Base-by-base conservation (phyloP, 2,113 vertebrate genomes). In the Scomber colias region DNA sequence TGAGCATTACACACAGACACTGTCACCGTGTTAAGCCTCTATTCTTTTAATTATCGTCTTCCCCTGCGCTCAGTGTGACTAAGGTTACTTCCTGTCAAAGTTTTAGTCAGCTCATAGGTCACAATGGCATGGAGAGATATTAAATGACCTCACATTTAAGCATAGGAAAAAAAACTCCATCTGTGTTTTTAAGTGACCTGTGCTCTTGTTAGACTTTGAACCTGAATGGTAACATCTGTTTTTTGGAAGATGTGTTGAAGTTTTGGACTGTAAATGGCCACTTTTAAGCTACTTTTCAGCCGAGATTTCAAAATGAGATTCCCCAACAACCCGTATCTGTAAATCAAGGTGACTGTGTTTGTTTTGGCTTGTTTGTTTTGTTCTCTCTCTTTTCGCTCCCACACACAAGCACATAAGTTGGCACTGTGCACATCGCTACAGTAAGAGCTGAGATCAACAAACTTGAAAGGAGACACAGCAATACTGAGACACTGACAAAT, bases 1-100 rank as follows among this genome's bases (percentile, higher is more conserved):
- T 85, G 84, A 89, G 77, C 63, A 30, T 45, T 49, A 65, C 62
- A 70, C 71, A 63, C 19, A 5, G 65, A 56, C 3, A 21, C 35
- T 30, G 67, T 44, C 75, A 13, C 74, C 45, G 16, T 0, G 57
- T 63, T 74, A 65, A 72, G 65, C 64, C 55, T 68, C 64, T 17
- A 1, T 76, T 85, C 64, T 56, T 64, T 84, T 84, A 64, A 83
- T 86, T 65, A 79, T 65, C 56, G 40, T 24, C 44, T 45, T 3
- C 59, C 2, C 0, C 49, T 59, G 44, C n/a, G 12, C 31, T 66
- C 44, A 61, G 30, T 15, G 50, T 45, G 45, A 71, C 75, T 60
- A 49, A 68, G 79, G 50, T 59, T 30, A 30, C 44, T 46, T 81
- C 69, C 46, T 45, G 48, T 85, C 79, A 5, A 40, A 40, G 75